Evolutionary conservation across 2,797 vertebrate species (phyloP), one percentile per base, ranked within the genome.

Genomic region (Hydrolagus colliei): DNA sequence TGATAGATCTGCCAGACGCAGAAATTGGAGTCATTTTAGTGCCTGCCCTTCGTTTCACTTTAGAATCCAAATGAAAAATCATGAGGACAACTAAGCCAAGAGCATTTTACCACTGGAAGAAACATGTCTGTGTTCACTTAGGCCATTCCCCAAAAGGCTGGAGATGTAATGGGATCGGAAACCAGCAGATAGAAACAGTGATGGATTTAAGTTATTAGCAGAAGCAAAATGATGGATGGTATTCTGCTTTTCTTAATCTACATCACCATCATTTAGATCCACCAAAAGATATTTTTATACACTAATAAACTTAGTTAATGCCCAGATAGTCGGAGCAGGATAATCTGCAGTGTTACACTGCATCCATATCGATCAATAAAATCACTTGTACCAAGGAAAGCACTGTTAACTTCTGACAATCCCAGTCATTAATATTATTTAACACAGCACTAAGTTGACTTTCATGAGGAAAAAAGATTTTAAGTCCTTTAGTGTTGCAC

Each of bases 181-280:
- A 91, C 93, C 89, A 90, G 90, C 89, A 87, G 87, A 92, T 91
- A 22, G 20, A 92, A 96, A 94, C 96, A 95, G 94, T 98, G 97
- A 99, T 98, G 96, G 97, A 98, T 99, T 97, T 95, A 95, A 97
- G 96, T 98, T 98, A 98, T 98, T 98, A 99, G 96, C 96, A 88
- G 95, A 98, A 96, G 97, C 94, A 97, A 94, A 90, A 96, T 98
- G 97, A 99, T 97, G 96, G 96, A 99, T 98, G 96, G 94, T 86
- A 89, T 92, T 87, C 94, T 95, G 96, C 95, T 96, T 91, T 92
- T 94, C 94, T 95, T 96, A 97, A 98, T 99, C 97, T 97, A 96
- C 96, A 96, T 97, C 96, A 98, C 97, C 96, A 98, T 98, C 96
- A 97, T 98, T 96, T 96, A 97, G 97, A 99, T 98, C 95, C 96